These are phyloP conservation scores for Acomys russatus DNA, from an alignment of 2,797 vertebrate species.

Conservation along the genomic window DNA sequence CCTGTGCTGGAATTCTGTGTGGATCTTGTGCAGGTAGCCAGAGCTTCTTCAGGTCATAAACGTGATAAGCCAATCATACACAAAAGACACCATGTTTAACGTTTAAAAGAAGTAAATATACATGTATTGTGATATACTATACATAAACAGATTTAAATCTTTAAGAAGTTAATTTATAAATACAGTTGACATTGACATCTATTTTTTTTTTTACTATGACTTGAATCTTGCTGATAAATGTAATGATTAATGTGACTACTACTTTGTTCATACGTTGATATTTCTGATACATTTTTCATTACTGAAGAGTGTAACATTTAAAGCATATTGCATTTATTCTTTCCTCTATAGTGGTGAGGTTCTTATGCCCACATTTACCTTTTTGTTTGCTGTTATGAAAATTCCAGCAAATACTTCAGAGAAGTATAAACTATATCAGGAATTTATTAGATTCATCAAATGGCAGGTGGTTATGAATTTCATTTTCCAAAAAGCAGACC, in stretches of 20 bases:
- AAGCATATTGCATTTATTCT: neutral
- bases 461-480: constrained; percentile 71
- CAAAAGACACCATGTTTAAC: neutral
- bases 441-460: constrained; percentile 57
- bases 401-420: neutral
- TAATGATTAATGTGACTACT: neutral
- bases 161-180: neutral
- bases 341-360: neutral
- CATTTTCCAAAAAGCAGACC: constrained; percentile 55
- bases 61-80: neutral
- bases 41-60: neutral
- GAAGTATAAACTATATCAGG: neutral
- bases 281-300: neutral
- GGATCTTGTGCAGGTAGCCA: neutral
- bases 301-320: neutral
- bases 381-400: neutral
- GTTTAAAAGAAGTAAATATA: neutral
- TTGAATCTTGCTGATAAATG: neutral
- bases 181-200: neutral
- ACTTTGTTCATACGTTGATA: neutral
- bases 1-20: neutral
- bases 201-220: neutral
- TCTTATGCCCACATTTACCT: neutral
- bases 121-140: neutral
- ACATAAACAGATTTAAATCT: neutral